Evolutionary conservation across 2,113 vertebrate genomes (phyloP), one percentile per base, ranked within the genome.

Genomic region (Pithys albifrons): DNA sequence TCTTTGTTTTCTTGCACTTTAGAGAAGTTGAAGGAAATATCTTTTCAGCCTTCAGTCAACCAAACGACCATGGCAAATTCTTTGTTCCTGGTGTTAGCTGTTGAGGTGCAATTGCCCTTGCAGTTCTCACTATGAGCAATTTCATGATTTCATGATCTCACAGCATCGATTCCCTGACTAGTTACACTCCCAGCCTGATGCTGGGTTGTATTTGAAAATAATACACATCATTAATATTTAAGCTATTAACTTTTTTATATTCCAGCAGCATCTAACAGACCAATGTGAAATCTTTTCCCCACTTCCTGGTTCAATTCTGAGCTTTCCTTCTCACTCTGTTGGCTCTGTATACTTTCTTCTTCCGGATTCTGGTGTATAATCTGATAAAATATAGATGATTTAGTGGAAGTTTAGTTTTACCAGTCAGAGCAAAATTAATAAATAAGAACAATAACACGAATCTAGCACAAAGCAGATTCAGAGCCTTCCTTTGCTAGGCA

Each of bases 211-310:
- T 82, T 48, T 94, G 35, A 88, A 96, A 91, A 88, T 82, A 76
- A 85, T 70, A 77, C 3, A 31, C 8, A 43, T 33, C 9, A 89
- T 93, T 77, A 84, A 90, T 88, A 88, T 85, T 93, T 94, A 75
- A 96, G 19, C n/a, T 84, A 76, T 86, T 83, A 88, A 62, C 39
- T 62, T 90, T 10, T 94, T 78, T 59, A 55, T 85, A 80, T 93
- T 86, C n/a, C 51, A 90, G 51, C 7, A 41, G 51, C 59, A 79
- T 76, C 54, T 52, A 89, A 58, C n/a, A 82, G 67, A 80, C n/a
- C 51, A 52, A 20, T 19, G 27, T 52, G 20, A 82, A 73, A 43
- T 73, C n/a, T 55, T 73, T 83, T 19, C 9, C 10, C 5, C 7
- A 12, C 51, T 73, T 89, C 31, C 55, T 72, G 17, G 48, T 84